These are phyloP conservation scores for Turritopsis dohrnii DNA, from an alignment of 30 jellyfish, hydroid and myxozoan genomes.

Conservation along the genomic window DNA sequence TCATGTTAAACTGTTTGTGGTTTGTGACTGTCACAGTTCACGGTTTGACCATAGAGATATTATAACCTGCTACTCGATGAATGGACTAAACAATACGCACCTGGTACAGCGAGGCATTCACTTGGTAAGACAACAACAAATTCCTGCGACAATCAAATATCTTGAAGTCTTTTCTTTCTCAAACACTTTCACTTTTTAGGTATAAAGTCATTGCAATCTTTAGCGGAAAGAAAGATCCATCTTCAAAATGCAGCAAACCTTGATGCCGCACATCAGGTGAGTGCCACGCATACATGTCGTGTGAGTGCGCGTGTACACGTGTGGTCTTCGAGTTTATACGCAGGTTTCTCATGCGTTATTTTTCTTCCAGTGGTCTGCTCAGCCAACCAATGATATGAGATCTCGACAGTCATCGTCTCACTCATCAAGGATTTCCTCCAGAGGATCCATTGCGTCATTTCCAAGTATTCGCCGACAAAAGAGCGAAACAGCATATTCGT, in stretches of 20 bases:
- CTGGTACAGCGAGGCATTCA: constrained; percentile 29
- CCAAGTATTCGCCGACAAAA: not conserved
- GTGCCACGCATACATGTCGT: too few relatives aligned
- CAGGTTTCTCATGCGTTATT: too few relatives aligned
- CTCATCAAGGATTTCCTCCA: not conserved
- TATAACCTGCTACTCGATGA: constrained; percentile 48
- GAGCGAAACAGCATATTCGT: not conserved
- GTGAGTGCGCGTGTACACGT: too few relatives aligned
- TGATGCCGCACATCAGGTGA: not conserved
- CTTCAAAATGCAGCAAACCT: not conserved
- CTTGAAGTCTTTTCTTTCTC: not conserved
- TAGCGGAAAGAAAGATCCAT: not conserved
- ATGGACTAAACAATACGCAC: constrained; percentile 40
- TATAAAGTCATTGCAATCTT: not conserved
- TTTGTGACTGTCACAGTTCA: not conserved
- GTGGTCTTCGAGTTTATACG: too few relatives aligned
- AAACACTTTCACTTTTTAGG: not conserved
- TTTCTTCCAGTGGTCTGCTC: not conserved
- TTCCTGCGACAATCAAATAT: not conserved
- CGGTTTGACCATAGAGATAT: constrained; percentile 30
- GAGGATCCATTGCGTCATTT: not conserved
- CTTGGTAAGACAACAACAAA: constrained; percentile 11
- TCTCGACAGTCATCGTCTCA: not conserved
- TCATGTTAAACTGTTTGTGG: not conserved
- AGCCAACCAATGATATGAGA: not conserved